These are phyloP conservation scores for Monodelphis domestica DNA, from an alignment of 2,797 vertebrate genomes.

Conservation along the genomic window DNA sequence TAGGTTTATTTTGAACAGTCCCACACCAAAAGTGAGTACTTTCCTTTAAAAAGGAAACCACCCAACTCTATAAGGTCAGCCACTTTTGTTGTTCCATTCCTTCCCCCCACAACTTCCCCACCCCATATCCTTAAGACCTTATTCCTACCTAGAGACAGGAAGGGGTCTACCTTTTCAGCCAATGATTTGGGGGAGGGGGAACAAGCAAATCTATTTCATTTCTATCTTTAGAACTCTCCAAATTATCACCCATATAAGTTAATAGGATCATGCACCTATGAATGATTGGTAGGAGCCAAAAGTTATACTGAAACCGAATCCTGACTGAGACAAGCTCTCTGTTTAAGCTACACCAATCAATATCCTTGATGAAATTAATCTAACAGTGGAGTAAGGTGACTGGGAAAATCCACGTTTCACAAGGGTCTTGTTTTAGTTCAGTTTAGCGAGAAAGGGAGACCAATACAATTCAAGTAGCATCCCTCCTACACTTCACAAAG, in stretches of 20 bases:
- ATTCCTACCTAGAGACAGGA: constrained; percentile 22
- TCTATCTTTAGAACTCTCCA: constrained; percentile 34
- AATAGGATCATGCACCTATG: background rate
- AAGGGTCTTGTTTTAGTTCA: constrained; percentile 44
- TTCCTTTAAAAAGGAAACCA: constrained; percentile 43
- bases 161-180: background rate
- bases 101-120: background rate
- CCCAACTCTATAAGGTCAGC: constrained; percentile 29
- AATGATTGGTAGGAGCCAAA: background rate
- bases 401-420: constrained; percentile 19
- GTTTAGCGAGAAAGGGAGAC: constrained; percentile 31
- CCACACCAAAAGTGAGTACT: constrained; percentile 41
- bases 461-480: constrained; percentile 28
- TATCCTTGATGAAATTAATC: constrained; percentile 23
- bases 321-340: constrained; percentile 24
- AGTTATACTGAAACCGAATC: constrained; percentile 30
- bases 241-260: constrained; percentile 2
- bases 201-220: constrained; percentile 31
- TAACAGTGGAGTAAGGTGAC: constrained; percentile 26
- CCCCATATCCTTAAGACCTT: constrained; percentile 10
- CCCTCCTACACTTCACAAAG: background rate
- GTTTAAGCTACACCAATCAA: constrained; percentile 16
- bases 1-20: constrained; percentile 39
- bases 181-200: constrained; percentile 13
- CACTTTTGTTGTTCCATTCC: background rate